phyloP scores from a whole-genome alignment of 2,113 vertebrate species.

The Anhinga anhinga region DNA sequence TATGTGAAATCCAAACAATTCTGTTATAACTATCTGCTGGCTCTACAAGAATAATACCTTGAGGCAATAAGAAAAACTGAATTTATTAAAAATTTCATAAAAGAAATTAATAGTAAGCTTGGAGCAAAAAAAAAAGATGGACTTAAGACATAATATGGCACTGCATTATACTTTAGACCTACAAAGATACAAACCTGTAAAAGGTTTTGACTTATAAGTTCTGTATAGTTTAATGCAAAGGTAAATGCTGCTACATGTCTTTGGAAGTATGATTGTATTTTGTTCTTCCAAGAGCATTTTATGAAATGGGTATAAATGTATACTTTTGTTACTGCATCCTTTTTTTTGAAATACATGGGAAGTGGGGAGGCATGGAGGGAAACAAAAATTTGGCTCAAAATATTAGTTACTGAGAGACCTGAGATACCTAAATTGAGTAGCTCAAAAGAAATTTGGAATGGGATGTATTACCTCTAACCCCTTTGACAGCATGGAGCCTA shows the following conservation, averaged over 20 bases:
- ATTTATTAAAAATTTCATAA: slow-evolving; percentile 53
- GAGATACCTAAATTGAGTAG: background rate
- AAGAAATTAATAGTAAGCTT: background rate
- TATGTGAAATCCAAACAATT: background rate
- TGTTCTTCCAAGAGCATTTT: slow-evolving; percentile 18
- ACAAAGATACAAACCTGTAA: background rate
- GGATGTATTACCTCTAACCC: background rate
- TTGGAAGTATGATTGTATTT: background rate
- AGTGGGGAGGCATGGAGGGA: background rate
- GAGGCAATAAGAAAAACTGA: slow-evolving; percentile 21
- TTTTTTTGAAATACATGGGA: background rate
- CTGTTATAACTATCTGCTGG: background rate
- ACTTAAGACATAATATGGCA: background rate
- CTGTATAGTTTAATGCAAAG: background rate
- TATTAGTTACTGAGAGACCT: background rate
- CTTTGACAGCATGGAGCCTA: background rate
- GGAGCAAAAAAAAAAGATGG: background rate
- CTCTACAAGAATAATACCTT: slow-evolving; percentile 32
- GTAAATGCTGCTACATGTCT: background rate
- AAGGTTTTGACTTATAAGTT: background rate
- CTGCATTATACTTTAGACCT: background rate
- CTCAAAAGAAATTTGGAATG: background rate
- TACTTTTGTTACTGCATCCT: background rate
- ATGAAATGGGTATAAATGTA: background rate
- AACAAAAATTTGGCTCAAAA: background rate